Evolutionary conservation across 2,888 invertebrate genomes (phyloP).

Genomic region (Stegophylla sp.): DNA sequence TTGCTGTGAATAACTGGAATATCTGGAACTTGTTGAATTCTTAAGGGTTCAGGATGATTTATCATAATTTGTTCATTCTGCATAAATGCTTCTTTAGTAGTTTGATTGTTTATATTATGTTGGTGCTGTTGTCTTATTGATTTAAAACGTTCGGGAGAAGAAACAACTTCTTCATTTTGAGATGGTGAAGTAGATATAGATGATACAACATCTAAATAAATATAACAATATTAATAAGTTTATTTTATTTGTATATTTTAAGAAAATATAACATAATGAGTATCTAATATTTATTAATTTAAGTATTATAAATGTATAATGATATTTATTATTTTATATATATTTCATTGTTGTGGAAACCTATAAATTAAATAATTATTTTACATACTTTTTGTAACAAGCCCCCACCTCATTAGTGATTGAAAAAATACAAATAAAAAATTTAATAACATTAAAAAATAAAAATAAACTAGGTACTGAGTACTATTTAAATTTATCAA

Average conservation of each 20-base stretch:
- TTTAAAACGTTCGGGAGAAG: constrained; percentile 51
- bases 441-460: no score
- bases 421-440: no score
- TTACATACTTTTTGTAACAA: no score
- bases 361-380: no score
- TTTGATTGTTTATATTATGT: constrained; percentile 29
- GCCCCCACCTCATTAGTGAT: no score
- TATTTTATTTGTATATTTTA: not conserved
- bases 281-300: no score
- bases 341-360: no score
- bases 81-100: constrained; percentile 20
- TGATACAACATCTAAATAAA: constrained; percentile 25
- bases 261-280: no score
- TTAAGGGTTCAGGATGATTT: constrained; percentile 37
- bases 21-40: constrained; percentile 40
- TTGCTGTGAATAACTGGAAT: constrained; percentile 50
- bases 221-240: not conserved
- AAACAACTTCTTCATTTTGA: constrained; percentile 41
- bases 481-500: no score
- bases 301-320: no score
- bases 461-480: no score
- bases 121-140: constrained; percentile 54
- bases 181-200: constrained; percentile 54
- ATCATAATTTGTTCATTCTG: constrained; percentile 32
- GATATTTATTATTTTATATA: no score